Base-by-base conservation (phyloP, 2,113 vertebrate genomes). In the Saccopteryx bilineata region DNA sequence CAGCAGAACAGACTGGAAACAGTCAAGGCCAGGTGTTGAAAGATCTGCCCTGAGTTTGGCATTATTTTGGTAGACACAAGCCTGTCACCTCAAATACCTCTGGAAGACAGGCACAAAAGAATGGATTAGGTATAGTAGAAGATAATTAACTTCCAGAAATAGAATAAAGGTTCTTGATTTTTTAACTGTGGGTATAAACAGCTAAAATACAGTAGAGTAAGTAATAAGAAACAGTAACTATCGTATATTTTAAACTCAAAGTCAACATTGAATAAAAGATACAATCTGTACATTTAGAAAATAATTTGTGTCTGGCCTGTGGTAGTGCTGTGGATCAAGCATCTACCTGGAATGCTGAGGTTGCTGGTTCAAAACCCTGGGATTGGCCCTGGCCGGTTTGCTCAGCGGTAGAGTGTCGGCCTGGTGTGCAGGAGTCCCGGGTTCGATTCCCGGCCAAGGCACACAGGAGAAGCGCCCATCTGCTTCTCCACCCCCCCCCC, bases 221-320 rank as follows among this genome's bases (percentile, higher is more conserved):
- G 21, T 91, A 66, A 31, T 2, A 24, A 81, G 75, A 81, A 74
- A 54, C 21, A 66, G 19, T 90, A 91, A 76, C 63, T 87, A 1
- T 39, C 39, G 39, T 39, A 39, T 76, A 65, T 93, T 91, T 96
- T 91, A 88, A 95, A 69, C 66, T 93, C 26, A 89, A 14, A 83
- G 28, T 86, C 81, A 56, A 83, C 31, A 63, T 60, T 96, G 33
- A 85, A 33, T 80, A 48, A 95, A 91, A 81, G 56, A 65, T 63
- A 95, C 14, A 28, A 14, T 83, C 68, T 48, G 21, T 50, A 66
- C n/a, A 39, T 74, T 97, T 82, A 46, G 60, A 68, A 87, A 75
- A 63, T 52, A 92, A 58, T 39, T 89, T 87, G 52, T 92, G 39
- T 3, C 39, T 39, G 39, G 39, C 39, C 39, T 39, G 39, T 39